Conservation (phyloP, 2,113 vertebrate species). For the Macquaria australasica region DNA sequence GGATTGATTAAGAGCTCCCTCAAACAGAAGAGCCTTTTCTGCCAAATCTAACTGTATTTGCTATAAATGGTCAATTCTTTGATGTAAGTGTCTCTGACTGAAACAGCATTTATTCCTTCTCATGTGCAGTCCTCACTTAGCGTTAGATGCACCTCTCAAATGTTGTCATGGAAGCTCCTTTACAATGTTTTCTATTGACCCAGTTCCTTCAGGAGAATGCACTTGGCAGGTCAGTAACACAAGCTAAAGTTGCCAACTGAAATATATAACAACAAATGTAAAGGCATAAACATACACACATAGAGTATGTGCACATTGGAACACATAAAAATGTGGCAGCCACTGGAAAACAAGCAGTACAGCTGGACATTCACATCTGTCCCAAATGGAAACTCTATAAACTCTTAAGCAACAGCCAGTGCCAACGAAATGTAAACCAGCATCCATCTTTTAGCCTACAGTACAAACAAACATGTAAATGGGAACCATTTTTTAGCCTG, state of each 20-base stretch:
- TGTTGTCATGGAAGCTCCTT: not conserved
- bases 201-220: not conserved
- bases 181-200: not conserved
- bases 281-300: slow-evolving; percentile 3
- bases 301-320: not conserved
- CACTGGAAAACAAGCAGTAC: slow-evolving; percentile 11
- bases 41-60: not conserved
- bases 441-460: slow-evolving; percentile 62
- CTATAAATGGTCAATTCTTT: not conserved
- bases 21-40: not conserved
- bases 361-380: slow-evolving; percentile 55
- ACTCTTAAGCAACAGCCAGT: slow-evolving; percentile 50
- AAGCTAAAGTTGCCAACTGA: not conserved
- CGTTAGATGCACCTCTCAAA: not conserved
- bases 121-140: not conserved
- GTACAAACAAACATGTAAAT: slow-evolving; percentile 69
- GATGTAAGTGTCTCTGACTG: not conserved
- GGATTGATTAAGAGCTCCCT: not conserved
- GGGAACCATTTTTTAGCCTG: slow-evolving; percentile 46
- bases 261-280: slow-evolving; percentile 14
- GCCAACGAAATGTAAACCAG: slow-evolving; percentile 58
- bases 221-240: slow-evolving; percentile 12
- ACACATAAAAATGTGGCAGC: slow-evolving; percentile 29
- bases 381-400: slow-evolving; percentile 48
- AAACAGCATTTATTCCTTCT: not conserved